Conservation (phyloP, 2,113 vertebrate species). For the Microtus richardsoni region DNA sequence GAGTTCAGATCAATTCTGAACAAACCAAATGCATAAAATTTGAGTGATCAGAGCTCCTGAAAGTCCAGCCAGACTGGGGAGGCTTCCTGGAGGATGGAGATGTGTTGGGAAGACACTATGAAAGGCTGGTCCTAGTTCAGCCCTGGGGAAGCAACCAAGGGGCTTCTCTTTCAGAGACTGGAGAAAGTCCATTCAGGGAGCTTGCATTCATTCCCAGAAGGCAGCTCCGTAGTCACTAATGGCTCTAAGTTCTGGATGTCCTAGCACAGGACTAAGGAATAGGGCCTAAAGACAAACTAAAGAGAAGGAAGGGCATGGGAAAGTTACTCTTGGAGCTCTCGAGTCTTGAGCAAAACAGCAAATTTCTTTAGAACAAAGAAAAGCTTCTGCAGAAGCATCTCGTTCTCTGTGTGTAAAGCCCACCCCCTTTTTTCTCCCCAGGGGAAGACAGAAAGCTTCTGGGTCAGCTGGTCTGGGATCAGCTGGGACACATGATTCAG, state of each 20-base stretch:
- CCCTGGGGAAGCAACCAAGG: neutral
- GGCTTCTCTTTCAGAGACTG: neutral
- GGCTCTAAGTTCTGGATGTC: neutral
- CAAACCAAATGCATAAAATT: neutral
- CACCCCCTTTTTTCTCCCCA: neutral
- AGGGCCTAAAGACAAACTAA: neutral
- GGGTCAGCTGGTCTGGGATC: neutral
- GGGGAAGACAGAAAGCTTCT: neutral
- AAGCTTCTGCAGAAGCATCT: slow-evolving; percentile 9
- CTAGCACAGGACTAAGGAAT: neutral
- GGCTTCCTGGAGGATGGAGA: slow-evolving; percentile 11
- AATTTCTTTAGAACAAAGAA: neutral
- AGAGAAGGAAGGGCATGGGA: neutral
- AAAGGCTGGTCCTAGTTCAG: neutral
- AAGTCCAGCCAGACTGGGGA: neutral
- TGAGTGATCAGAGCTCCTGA: neutral
- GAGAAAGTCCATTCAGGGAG: neutral
- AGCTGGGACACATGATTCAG: neutral
- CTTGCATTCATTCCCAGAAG: slow-evolving; percentile 11
- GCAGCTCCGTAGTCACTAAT: neutral
- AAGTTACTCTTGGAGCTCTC: neutral
- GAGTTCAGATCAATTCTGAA: slow-evolving; percentile 8
- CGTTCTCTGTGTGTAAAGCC: neutral
- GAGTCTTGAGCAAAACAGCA: neutral
- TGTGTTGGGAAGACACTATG: neutral